phyloP scores from a whole-genome alignment of 1,140 invertebrate species.

The Drosophila watanabei region DNA sequence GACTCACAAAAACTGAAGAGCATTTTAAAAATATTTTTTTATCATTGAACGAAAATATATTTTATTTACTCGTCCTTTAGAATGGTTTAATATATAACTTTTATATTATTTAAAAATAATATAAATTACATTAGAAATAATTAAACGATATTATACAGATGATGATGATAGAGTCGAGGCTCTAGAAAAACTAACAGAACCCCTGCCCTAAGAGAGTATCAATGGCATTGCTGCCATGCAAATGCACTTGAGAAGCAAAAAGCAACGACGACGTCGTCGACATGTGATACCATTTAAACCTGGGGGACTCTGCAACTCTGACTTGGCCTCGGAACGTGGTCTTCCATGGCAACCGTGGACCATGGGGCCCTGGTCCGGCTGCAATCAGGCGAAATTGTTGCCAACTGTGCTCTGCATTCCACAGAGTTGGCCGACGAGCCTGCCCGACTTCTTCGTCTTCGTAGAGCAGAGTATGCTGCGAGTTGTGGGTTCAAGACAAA shows the following conservation, averaged over 20 bases:
- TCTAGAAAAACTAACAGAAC: constrained; percentile 47
- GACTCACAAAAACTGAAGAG: too few species aligned
- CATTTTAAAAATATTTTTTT: too few species aligned
- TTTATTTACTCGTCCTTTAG: too few species aligned
- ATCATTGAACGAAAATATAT: too few species aligned
- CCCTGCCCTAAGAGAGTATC: constrained; percentile 25
- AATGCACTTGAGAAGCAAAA: constrained; percentile 70
- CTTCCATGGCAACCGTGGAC: constrained; percentile 29
- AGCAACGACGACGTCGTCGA: constrained; percentile 49
- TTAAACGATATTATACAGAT: too few species aligned
- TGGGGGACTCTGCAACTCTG: constrained; percentile 38
- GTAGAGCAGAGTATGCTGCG: not conserved
- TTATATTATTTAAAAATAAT: too few species aligned
- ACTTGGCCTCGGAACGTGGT: constrained; percentile 35
- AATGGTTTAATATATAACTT: too few species aligned
- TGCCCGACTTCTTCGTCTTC: constrained; percentile 54
- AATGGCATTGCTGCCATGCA: constrained; percentile 64
- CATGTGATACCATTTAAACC: constrained; percentile 79
- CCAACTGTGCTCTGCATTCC: constrained; percentile 77
- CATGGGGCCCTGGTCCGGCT: constrained; percentile 35
- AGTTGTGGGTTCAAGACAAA: constrained; percentile 9
- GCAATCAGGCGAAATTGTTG: constrained; percentile 81
- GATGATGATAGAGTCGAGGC: constrained; percentile 33
- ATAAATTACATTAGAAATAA: too few species aligned
- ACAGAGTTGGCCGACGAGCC: constrained; percentile 31